phyloP scores from a whole-genome alignment of 2,113 vertebrate species.

The Acrocephalus arundinaceus region DNA sequence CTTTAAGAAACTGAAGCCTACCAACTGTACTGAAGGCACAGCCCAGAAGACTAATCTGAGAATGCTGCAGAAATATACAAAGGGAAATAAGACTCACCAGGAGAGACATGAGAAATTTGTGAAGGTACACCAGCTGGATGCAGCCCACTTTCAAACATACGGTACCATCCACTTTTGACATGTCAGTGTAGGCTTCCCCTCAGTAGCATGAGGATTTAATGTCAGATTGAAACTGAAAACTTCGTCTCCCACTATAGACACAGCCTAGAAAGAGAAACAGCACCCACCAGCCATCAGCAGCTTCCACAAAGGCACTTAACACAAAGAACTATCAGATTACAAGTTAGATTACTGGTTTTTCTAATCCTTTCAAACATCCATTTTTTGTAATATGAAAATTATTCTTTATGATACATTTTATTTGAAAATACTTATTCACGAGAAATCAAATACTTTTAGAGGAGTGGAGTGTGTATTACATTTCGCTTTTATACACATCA shows the following conservation, averaged over 20 bases:
- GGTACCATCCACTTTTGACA: constrained; percentile 88
- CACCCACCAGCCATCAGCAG: not conserved
- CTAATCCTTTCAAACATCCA: not conserved
- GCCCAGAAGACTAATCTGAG: not conserved
- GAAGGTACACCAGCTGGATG: constrained; percentile 92
- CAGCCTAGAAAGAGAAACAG: constrained; percentile 77
- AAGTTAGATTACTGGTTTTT: not conserved
- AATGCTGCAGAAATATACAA: not conserved
- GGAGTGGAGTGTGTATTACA: not conserved
- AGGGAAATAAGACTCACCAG: constrained; percentile 77
- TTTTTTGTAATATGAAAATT: not conserved
- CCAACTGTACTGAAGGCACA: not conserved
- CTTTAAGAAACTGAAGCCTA: not conserved
- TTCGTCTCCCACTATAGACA: constrained; percentile 94
- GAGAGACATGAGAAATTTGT: constrained; percentile 90
- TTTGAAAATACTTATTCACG: not conserved
- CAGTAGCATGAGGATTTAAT: constrained; percentile 85
- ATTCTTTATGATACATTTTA: not conserved
- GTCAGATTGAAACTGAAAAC: constrained; percentile 92
- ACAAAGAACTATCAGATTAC: not conserved
- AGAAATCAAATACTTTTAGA: not conserved
- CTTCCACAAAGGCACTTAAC: not conserved
- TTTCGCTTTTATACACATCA: not conserved
- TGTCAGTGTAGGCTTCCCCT: constrained; percentile 86
- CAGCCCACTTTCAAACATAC: constrained; percentile 89